Evolutionary conservation across 2,888 invertebrate species (phyloP).

Genomic region (Drosophila trichaetosa): DNA sequence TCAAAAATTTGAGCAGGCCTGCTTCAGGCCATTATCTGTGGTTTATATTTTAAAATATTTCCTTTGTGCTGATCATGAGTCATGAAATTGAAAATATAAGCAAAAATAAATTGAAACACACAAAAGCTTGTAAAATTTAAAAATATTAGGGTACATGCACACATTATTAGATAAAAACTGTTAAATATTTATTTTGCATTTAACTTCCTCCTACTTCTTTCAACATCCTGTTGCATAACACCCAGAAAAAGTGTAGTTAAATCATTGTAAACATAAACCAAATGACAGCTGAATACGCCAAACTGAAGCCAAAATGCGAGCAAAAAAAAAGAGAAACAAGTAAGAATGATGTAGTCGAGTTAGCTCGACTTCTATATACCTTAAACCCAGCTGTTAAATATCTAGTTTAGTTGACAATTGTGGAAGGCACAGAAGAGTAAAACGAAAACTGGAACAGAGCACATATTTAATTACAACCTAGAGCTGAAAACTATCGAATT

Average conservation of each 20-base stretch:
- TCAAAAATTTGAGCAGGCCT: no score
- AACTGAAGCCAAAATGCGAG: conserved; percentile 12
- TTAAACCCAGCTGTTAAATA: neutral
- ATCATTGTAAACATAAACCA: conserved; percentile 38
- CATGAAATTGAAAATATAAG: no score
- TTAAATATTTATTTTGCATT: neutral
- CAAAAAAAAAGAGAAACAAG: neutral
- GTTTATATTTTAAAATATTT: no score
- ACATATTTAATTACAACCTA: no score
- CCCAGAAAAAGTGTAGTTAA: conserved; percentile 7
- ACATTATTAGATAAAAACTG: neutral
- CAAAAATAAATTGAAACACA: no score
- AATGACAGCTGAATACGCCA: conserved; percentile 19
- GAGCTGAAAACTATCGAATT: no score
- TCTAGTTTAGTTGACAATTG: neutral
- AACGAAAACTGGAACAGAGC: no score
- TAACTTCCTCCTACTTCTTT: neutral
- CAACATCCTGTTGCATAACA: neutral
- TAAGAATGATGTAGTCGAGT: neutral
- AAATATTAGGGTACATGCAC: neutral
- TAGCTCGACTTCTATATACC: neutral
- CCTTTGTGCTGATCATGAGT: no score
- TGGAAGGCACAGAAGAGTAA: no score
- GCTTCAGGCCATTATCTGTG: no score
- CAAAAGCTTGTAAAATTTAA: no score